Evolutionary conservation across 2,113 vertebrate genomes (phyloP), one percentile per base, ranked within the genome.

Genomic region (Chaetura pelagica): DNA sequence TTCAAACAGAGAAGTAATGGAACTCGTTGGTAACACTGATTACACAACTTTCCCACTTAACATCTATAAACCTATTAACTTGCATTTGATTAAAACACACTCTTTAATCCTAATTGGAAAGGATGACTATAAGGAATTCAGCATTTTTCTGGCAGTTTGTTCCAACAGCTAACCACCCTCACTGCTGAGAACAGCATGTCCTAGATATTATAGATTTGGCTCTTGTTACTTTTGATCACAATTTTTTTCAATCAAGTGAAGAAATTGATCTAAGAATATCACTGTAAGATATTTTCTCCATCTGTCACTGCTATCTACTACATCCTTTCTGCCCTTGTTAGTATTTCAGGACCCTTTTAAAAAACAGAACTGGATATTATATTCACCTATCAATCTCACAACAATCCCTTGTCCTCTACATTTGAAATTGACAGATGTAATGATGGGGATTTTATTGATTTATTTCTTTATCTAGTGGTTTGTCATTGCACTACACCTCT

Each of bases 151-250:
- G 1, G 48, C 23, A 76, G 24, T 51, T 48, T 62, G 84, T 83
- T 74, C 77, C 87, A 95, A 87, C 38, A 91, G 67, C 34, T 76
- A 93, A 77, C 82, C 71, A 74, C 67, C 58, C 72, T 87, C 42
- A 51, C 46, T 85, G 32, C 64, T 71, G 64, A 92, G 88, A 95
- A 93, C 90, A 94, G 68, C 32, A 69, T 35, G 95, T 95, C 92
- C 88, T 59, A 80, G 72, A 88, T 92, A 68, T 84, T 67, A 77
- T 63, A 84, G 71, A 86, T 88, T 80, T 74, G 67, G 82, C 38
- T 94, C 69, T 68, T 48, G 19, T 85, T 90, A 73, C n/a, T 87
- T 87, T 62, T 21, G 51, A 88, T 48, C 30, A 46, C 38, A 69
- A 3, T 40, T 86, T 85, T 74, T 83, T 96, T 66, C 10, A 62